A percentile compares a stretch with the other conserved stretches of the same genome.
These are phyloP conservation scores for Crax fasciolata DNA, from an alignment of 2,797 vertebrate genomes.

Conservation along the genomic window DNA sequence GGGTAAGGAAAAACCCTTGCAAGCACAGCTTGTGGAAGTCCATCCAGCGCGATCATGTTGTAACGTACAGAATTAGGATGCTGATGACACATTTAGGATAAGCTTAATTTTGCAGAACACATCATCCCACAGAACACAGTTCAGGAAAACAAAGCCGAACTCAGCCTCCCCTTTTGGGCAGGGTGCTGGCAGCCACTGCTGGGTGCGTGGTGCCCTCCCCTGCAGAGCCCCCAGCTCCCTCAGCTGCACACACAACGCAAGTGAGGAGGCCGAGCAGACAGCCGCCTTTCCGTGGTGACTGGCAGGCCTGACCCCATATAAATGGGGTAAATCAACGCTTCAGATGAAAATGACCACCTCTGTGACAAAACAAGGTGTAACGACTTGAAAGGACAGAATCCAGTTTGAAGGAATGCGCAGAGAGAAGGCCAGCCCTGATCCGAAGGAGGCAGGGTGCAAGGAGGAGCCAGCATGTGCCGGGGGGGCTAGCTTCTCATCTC, in stretches of 20 bases:
- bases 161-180: not conserved
- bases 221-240: not conserved
- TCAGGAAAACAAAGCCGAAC: not conserved
- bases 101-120: not conserved
- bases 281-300: not conserved
- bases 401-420: not conserved
- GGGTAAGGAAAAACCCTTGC: not conserved
- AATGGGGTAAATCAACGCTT: too few species aligned
- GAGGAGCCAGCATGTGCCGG: not conserved
- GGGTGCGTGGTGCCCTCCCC: not conserved
- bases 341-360: not conserved
- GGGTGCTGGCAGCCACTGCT: not conserved
- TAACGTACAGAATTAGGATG: not conserved
- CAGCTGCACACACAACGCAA: not conserved
- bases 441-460: not conserved
- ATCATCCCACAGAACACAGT: not conserved
- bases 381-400: fast-evolving
- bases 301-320: not conserved
- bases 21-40: not conserved
- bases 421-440: fast-evolving
- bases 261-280: not conserved
- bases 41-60: not conserved
- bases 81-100: not conserved
- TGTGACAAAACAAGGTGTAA: fast-evolving
- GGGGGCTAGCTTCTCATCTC: not conserved